Conservation (phyloP, 2,113 vertebrate genomes). For the Numenius arquata region DNA sequence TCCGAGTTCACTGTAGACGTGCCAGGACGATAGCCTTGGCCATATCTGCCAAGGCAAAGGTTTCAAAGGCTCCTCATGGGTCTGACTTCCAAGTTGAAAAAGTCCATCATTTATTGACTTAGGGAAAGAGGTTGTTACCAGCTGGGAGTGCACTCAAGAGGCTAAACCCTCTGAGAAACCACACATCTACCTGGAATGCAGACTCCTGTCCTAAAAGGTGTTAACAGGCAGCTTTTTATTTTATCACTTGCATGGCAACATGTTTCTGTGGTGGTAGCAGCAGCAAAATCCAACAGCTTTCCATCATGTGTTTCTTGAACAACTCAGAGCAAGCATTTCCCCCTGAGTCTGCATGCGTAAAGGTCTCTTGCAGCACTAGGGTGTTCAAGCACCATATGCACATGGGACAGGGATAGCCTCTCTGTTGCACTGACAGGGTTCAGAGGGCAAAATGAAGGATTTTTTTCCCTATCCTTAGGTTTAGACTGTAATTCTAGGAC, state of each 20-base stretch:
- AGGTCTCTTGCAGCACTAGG: background rate
- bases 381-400: no score
- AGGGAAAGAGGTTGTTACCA: background rate
- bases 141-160: background rate
- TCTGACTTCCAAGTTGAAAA: background rate
- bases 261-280: background rate
- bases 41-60: background rate
- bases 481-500: background rate
- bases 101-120: background rate
- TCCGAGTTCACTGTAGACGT: rapidly evolving
- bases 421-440: background rate
- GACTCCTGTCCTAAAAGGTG: background rate
- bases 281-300: background rate
- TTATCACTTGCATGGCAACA: background rate
- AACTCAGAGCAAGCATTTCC: background rate
- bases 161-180: background rate
- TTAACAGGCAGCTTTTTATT: background rate
- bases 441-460: background rate
- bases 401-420: rapidly evolving
- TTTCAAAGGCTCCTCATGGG: background rate
- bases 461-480: background rate
- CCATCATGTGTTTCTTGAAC: rapidly evolving
- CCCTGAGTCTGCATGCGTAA: background rate
- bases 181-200: background rate
- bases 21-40: constrained; percentile 27